Percentiles rank a stretch among this genome's conserved stretches.
phyloP scores from a whole-genome alignment of 2,113 vertebrate species.

The Meriones unguiculatus region DNA sequence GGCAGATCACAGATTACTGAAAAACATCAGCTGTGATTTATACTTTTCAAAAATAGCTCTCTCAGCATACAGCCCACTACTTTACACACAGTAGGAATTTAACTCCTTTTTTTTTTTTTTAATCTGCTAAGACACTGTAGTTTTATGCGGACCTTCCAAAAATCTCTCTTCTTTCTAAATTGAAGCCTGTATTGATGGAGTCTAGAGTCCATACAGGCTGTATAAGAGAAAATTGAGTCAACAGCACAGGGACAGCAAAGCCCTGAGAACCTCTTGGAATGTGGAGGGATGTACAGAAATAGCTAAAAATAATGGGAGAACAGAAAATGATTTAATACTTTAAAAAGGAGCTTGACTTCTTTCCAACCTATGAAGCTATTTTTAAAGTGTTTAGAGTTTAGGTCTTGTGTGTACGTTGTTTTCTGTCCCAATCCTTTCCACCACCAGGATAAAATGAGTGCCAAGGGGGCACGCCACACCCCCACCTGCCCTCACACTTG shows the following conservation, averaged over 20 bases:
- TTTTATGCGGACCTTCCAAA: slow-evolving; percentile 43
- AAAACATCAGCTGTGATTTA: slow-evolving; percentile 43
- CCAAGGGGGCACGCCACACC: not conserved
- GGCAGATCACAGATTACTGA: slow-evolving; percentile 34
- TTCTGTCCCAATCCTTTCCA: not conserved
- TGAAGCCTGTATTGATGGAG: not conserved
- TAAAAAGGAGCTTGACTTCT: slow-evolving; percentile 33
- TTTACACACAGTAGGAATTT: slow-evolving; percentile 50
- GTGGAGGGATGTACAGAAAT: not conserved
- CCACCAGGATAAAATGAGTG: not conserved
- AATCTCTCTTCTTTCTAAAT: slow-evolving; percentile 5
- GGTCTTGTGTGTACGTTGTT: not conserved
- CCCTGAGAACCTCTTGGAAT: slow-evolving; percentile 20
- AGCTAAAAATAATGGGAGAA: not conserved
- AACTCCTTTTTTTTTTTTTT: not conserved
- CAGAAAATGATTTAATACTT: not conserved
- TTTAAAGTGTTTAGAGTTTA: not conserved
- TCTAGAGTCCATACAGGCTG: not conserved
- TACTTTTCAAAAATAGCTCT: slow-evolving; percentile 27
- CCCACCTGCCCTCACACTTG: not conserved
- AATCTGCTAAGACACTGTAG: not conserved
- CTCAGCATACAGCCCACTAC: not conserved
- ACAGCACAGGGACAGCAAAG: not conserved
- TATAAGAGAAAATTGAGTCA: not conserved
- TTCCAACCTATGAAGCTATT: not conserved